These are phyloP conservation scores for Epiblema foenella DNA, from an alignment of 2,888 invertebrate species.

Conservation along the genomic window DNA sequence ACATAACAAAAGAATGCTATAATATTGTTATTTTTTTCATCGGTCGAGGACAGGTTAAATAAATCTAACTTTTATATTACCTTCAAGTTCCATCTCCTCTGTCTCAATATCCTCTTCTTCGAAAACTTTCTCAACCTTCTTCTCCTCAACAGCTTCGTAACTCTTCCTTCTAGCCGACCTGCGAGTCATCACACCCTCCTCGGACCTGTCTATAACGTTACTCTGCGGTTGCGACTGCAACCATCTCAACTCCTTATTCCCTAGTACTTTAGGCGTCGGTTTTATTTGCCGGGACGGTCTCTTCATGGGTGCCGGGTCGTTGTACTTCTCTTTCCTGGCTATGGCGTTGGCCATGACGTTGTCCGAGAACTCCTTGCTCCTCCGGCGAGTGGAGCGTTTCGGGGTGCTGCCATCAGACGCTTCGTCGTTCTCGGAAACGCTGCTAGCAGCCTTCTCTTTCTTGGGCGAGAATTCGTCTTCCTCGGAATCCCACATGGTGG, in stretches of 20 bases:
- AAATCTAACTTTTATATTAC: conserved; percentile 30
- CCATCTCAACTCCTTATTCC: conserved; percentile 86
- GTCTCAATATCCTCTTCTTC: conserved; percentile 39
- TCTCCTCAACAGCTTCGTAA: conserved; percentile 49
- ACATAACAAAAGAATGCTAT: too few relatives aligned
- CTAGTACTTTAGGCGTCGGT: conserved; percentile 87
- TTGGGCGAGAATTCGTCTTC: conserved; percentile 68
- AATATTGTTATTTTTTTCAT: too few relatives aligned
- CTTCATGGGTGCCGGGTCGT: conserved; percentile 71
- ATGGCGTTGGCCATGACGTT: conserved; percentile 89
- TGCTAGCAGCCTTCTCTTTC: conserved; percentile 59
- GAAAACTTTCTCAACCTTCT: conserved; percentile 26
- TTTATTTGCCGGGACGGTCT: conserved; percentile 84
- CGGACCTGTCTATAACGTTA: conserved; percentile 72
- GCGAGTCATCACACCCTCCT: conserved; percentile 72
- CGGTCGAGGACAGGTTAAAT: too few relatives aligned
- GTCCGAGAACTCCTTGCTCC: conserved; percentile 86
- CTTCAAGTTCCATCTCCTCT: conserved; percentile 39
- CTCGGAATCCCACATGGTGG: conserved; percentile 70
- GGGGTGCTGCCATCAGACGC: conserved; percentile 71
- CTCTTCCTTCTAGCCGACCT: conserved; percentile 62
- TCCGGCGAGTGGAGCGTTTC: conserved; percentile 87
- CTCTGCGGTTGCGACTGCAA: conserved; percentile 84
- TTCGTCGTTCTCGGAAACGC: conserved; percentile 73
- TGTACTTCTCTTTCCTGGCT: conserved; percentile 89